These are phyloP conservation scores for Chironomus tepperi DNA, from an alignment of 1,140 invertebrate species.

Conservation along the genomic window DNA sequence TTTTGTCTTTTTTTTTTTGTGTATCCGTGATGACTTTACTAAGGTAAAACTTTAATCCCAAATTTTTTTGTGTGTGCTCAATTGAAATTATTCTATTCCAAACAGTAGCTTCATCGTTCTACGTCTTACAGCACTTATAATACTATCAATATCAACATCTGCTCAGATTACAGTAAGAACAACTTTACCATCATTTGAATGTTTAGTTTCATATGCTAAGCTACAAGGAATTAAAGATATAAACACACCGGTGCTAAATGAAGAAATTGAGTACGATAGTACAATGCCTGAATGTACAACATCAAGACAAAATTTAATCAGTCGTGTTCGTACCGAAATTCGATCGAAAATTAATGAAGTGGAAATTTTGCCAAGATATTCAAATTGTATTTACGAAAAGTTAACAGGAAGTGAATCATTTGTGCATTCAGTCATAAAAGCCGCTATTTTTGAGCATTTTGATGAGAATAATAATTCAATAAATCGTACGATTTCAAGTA, in stretches of 20 bases:
- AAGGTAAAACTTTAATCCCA: too few relatives aligned
- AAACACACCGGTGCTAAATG: neutral
- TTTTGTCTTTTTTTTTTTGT: too few relatives aligned
- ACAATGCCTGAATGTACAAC: neutral
- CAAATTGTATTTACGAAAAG: neutral
- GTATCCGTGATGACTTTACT: neutral
- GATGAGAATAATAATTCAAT: neutral
- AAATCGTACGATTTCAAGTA: neutral
- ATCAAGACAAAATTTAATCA: neutral
- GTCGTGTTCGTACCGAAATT: neutral
- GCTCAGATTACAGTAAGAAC: neutral
- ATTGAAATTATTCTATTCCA: neutral
- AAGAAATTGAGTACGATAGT: neutral
- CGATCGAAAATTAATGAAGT: neutral
- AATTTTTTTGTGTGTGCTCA: neutral
- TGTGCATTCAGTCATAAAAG: constrained; percentile 5
- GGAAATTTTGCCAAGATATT: neutral
- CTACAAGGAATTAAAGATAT: neutral
- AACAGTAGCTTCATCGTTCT: neutral
- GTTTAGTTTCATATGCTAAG: constrained; percentile 5
- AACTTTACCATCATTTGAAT: neutral
- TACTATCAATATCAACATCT: neutral
- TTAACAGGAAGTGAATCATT: constrained; percentile 8
- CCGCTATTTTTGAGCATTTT: neutral
- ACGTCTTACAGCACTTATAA: neutral